A percentile compares a stretch with the other conserved stretches of the same genome.
Evolutionary conservation across 2,888 invertebrate genomes (phyloP).

Genomic region (Cyrtodaria siliqua): DNA sequence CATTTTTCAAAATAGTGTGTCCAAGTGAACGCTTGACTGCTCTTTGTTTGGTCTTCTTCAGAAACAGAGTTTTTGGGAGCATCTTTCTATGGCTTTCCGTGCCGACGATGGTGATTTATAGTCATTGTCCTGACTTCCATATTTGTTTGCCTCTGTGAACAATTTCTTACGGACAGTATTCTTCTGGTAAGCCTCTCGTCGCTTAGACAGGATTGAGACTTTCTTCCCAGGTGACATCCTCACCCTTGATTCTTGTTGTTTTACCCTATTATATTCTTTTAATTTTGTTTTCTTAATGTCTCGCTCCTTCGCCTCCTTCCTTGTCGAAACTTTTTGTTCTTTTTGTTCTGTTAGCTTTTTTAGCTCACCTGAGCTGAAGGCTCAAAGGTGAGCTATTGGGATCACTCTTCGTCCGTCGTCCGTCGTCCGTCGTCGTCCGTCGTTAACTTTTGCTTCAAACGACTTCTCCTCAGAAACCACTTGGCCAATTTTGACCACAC

Average conservation of each 20-base stretch:
- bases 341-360: too few relatives aligned
- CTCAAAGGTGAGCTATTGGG: too few relatives aligned
- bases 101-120: not conserved
- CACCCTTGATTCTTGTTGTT: constrained; percentile 5
- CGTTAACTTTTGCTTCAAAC: too few relatives aligned
- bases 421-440: too few relatives aligned
- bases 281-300: not conserved
- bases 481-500: too few relatives aligned
- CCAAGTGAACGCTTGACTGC: not conserved
- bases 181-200: too few relatives aligned
- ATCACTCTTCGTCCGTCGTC: too few relatives aligned
- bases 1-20: not conserved
- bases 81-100: constrained; percentile 2
- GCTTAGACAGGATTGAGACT: too few relatives aligned
- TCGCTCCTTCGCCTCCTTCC: constrained; percentile 14
- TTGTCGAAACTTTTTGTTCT: constrained; percentile 11
- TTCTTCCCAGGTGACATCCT: too few relatives aligned
- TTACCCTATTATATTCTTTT: not conserved
- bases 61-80: constrained; percentile 3
- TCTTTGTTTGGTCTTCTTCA: constrained; percentile 3
- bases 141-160: not conserved
- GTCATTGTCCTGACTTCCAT: not conserved
- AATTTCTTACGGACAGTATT: too few relatives aligned
- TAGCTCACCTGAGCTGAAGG: constrained; percentile 7
- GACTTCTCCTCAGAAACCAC: too few relatives aligned